These are phyloP conservation scores for Todiramphus chloris DNA, from an alignment of 2,113 vertebrate genomes.

Conservation along the genomic window DNA sequence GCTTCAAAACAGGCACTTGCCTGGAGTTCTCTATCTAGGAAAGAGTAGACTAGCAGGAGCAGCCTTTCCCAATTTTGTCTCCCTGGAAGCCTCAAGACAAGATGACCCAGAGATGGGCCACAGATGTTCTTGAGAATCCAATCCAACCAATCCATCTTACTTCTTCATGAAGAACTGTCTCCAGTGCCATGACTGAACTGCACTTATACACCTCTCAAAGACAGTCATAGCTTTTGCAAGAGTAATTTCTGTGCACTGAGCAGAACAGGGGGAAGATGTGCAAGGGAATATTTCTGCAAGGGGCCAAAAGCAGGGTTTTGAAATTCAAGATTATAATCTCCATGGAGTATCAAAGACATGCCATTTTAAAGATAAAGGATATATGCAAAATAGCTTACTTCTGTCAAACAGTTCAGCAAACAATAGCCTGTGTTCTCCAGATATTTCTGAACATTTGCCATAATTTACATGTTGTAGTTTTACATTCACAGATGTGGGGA, in stretches of 20 bases:
- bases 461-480: background rate
- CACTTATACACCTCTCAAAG: background rate
- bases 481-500: background rate
- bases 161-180: background rate
- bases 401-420: background rate
- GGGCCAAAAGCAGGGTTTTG: background rate
- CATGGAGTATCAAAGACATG: background rate
- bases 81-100: background rate
- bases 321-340: background rate
- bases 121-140: background rate
- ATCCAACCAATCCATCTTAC: background rate
- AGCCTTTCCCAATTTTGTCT: background rate
- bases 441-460: background rate
- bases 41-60: background rate
- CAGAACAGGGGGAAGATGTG: too few relatives aligned
- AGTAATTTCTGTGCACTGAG: background rate
- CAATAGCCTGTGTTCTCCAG: background rate
- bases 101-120: background rate
- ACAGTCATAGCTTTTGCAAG: background rate
- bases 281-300: background rate
- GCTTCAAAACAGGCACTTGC: background rate
- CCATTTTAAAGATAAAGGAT: background rate
- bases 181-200: background rate
- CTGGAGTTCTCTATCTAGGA: background rate
- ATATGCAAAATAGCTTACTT: background rate